These are phyloP conservation scores for Tiphia femorata DNA, from an alignment of 2,888 invertebrate genomes.

Conservation along the genomic window DNA sequence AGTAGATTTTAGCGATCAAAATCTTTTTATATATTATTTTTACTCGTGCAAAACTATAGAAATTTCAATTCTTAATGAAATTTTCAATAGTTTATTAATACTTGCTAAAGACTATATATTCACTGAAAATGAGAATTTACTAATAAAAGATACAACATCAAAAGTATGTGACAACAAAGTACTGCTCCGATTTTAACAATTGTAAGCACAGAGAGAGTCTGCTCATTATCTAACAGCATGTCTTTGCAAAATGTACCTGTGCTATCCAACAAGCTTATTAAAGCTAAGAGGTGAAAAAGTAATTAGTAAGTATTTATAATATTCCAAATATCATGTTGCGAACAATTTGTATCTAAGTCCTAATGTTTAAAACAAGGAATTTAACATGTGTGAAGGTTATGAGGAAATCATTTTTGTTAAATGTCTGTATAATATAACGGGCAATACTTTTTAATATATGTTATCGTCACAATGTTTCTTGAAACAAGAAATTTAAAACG, in stretches of 20 bases:
- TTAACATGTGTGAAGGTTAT: conserved; percentile 24
- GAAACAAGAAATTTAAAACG: conserved; percentile 1
- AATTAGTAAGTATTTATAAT: conserved; percentile 11
- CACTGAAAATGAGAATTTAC: conserved; percentile 2
- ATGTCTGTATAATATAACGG: too few relatives aligned
- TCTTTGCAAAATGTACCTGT: neutral
- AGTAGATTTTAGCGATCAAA: conserved; percentile 15
- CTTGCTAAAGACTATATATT: conserved; percentile 18
- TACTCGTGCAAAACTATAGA: conserved; percentile 37
- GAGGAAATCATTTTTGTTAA: too few relatives aligned
- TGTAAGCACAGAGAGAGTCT: too few relatives aligned
- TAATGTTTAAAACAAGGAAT: conserved; percentile 6
- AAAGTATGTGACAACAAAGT: too few relatives aligned
- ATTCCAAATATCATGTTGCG: conserved; percentile 14
- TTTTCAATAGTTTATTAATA: conserved; percentile 34
- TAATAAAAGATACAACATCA: too few relatives aligned
- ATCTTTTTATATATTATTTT: conserved; percentile 45
- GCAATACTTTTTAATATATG: too few relatives aligned
- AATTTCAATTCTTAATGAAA: conserved; percentile 35
- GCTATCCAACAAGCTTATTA: too few relatives aligned
- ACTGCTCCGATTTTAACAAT: too few relatives aligned
- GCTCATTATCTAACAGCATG: neutral
- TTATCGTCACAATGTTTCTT: neutral
- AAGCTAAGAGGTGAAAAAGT: neutral
- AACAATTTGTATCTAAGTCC: conserved; percentile 24